A percentile compares a stretch with the other conserved stretches of the same genome.
Conservation (phyloP, 2,113 vertebrate genomes). For the Miniopterus natalensis region DNA sequence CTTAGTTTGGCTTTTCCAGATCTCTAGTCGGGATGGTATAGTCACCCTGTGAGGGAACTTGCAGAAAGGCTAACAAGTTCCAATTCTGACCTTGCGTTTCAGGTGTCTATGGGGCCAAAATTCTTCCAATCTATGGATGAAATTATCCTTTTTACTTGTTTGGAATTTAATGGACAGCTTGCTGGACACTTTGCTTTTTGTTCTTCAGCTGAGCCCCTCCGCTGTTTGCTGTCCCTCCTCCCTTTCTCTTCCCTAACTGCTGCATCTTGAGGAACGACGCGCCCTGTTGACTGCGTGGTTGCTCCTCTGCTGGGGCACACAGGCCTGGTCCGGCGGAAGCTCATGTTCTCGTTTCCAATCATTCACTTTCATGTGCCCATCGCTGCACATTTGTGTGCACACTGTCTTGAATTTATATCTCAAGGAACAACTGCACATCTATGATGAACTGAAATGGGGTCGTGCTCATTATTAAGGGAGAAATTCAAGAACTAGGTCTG, state of each 20-base stretch:
- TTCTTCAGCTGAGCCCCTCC: background rate
- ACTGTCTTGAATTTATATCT: background rate
- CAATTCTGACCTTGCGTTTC: background rate
- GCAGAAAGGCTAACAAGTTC: conserved; percentile 11
- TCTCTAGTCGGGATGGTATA: background rate
- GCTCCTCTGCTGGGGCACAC: background rate
- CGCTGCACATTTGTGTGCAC: background rate
- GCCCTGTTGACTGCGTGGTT: background rate
- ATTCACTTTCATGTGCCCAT: background rate
- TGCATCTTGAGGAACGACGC: background rate
- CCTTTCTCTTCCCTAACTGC: background rate
- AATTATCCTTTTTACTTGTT: background rate
- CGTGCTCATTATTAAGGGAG: conserved; percentile 17
- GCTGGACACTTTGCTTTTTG: background rate
- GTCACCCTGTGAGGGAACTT: background rate
- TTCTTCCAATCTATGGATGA: background rate
- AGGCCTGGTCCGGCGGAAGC: background rate
- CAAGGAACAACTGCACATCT: background rate
- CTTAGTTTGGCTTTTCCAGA: conserved; percentile 41
- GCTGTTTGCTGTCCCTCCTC: background rate
- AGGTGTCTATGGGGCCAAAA: background rate
- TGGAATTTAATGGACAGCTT: background rate
- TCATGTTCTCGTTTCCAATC: background rate
- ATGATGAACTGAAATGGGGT: background rate
- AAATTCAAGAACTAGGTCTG: conserved; percentile 43